phyloP scores from a whole-genome alignment of 2,888 invertebrate species.

The Drosophila longiperda region DNA sequence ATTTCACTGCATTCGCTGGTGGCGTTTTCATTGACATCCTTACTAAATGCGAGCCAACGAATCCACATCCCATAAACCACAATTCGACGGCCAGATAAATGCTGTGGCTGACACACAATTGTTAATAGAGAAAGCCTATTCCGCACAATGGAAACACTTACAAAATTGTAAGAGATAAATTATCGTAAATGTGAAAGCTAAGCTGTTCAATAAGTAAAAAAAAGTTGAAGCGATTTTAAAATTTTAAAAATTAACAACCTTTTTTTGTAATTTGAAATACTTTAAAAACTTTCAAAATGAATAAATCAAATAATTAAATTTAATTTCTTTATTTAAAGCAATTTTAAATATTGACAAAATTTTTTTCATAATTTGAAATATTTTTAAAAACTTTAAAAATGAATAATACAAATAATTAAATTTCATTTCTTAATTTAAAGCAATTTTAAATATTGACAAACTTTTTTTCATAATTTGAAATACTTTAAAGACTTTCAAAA shows the following conservation, averaged over 20 bases:
- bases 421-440: not conserved
- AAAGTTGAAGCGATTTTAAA: too few relatives aligned
- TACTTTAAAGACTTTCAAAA: not conserved
- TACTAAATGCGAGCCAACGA: conserved; percentile 8
- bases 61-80: conserved; percentile 41
- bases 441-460: not conserved
- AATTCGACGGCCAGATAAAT: conserved; percentile 44
- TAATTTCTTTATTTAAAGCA: not conserved
- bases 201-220: not conserved
- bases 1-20: conserved; percentile 5
- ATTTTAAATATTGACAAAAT: too few relatives aligned
- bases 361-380: too few relatives aligned
- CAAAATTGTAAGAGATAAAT: not conserved
- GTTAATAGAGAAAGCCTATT: conserved; percentile 31
- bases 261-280: not conserved
- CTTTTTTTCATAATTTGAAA: not conserved
- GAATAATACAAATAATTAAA: too few relatives aligned
- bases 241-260: not conserved
- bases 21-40: conserved; percentile 31
- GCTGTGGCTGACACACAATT: conserved; percentile 24
- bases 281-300: not conserved
- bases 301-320: accelerated
- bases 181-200: not conserved
- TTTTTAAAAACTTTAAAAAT: too few relatives aligned
- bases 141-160: conserved; percentile 29